Conservation (phyloP, 2,888 invertebrate genomes). For the Mechanitis messenoides region DNA sequence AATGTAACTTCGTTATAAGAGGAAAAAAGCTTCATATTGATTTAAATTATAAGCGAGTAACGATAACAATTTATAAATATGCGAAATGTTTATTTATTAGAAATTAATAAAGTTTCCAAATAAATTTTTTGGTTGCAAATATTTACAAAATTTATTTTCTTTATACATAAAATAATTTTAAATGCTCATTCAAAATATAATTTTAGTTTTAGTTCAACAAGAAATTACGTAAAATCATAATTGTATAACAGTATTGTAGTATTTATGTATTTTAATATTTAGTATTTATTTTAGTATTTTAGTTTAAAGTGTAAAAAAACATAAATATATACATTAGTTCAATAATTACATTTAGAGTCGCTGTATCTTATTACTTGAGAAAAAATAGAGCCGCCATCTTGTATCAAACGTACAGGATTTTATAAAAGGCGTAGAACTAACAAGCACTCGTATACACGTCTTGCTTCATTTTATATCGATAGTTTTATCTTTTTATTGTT, state of each 20-base stretch:
- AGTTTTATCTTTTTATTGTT: conserved; percentile 24
- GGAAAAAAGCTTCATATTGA: conserved; percentile 12
- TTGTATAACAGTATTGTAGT: no score
- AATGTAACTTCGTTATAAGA: conserved; percentile 27
- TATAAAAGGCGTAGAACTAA: conserved; percentile 40
- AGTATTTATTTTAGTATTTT: no score
- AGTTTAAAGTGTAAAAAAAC: no score
- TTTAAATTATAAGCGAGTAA: conserved; percentile 11
- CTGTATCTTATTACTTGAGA: background rate
- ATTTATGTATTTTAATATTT: no score
- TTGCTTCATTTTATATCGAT: conserved; percentile 34
- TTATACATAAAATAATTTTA: no score
- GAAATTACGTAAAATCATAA: no score
- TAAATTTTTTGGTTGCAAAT: background rate
- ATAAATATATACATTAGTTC: background rate
- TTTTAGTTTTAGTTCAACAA: no score
- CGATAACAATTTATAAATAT: background rate
- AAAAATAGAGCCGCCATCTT: background rate
- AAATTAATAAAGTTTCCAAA: background rate
- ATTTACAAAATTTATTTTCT: no score
- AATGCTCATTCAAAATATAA: background rate
- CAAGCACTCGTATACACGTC: conserved; percentile 44
- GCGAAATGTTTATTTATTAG: background rate
- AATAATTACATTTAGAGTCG: background rate
- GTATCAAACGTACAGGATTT: background rate